phyloP scores from a whole-genome alignment of 2,888 invertebrate genomes.

The Cataglyphis livida region DNA sequence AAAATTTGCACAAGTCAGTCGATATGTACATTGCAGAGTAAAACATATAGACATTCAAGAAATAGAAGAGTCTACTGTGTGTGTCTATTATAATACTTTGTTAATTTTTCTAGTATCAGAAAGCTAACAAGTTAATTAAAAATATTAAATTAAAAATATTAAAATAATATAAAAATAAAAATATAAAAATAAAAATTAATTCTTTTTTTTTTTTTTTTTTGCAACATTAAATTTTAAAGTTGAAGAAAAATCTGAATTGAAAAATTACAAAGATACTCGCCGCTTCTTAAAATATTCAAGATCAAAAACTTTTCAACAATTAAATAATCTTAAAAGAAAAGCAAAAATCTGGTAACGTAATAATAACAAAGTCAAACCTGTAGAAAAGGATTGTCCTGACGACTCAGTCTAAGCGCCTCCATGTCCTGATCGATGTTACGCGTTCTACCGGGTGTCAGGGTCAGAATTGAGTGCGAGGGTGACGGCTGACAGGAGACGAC shows the following conservation, averaged over 20 bases:
- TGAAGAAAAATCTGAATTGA: background rate
- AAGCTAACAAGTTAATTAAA: background rate
- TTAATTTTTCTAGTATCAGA: background rate
- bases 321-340: too few species aligned
- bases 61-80: background rate
- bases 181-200: background rate
- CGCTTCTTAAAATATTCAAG: background rate
- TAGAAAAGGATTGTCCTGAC: constrained; percentile 94
- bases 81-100: background rate
- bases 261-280: background rate
- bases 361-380: constrained; percentile 87
- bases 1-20: constrained; percentile 38
- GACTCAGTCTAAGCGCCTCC: constrained; percentile 92
- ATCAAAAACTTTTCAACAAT: too few species aligned
- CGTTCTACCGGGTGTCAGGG: constrained; percentile 91
- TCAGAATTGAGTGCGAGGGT: constrained; percentile 89
- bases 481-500: constrained; percentile 85
- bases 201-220: background rate
- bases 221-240: background rate
- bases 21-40: background rate
- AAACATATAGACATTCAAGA: background rate
- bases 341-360: background rate
- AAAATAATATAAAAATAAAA: too few species aligned
- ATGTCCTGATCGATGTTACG: constrained; percentile 94
- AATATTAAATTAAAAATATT: background rate